Conservation (phyloP, 2,113 vertebrate genomes). For the Neogobius melanostomus region DNA sequence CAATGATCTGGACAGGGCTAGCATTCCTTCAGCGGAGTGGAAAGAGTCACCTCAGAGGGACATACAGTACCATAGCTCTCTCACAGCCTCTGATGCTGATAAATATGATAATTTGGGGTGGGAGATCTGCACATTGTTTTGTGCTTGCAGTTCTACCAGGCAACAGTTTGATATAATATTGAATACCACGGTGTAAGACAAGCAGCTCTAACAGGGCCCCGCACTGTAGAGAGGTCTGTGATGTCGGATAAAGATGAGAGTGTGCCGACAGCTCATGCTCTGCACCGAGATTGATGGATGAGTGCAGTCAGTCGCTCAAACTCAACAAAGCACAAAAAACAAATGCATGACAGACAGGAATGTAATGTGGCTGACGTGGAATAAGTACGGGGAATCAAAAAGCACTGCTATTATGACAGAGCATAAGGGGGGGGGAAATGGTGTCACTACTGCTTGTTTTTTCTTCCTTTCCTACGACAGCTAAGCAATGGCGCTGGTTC, state of each 20-base stretch:
- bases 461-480: too few species aligned
- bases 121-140: neutral
- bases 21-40: too few species aligned
- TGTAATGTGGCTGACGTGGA: neutral
- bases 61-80: too few species aligned
- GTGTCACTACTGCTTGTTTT: too few species aligned
- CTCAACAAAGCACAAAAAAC: neutral
- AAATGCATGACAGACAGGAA: neutral
- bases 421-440: too few species aligned
- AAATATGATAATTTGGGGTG: too few species aligned
- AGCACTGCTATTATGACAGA: neutral
- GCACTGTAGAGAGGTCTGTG: neutral
- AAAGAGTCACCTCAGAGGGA: too few species aligned
- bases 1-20: too few species aligned
- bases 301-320: constrained; percentile 1
- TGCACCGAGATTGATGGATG: neutral
- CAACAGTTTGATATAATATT: neutral
- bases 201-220: neutral
- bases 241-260: constrained; percentile 15
- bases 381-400: neutral
- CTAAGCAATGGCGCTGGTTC: too few species aligned
- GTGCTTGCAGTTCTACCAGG: neutral
- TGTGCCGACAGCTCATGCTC: neutral
- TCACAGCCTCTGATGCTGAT: too few species aligned
- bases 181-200: neutral